Base-by-base conservation (phyloP, 2,888 invertebrate genomes). In the Anticlea derivata region DNA sequence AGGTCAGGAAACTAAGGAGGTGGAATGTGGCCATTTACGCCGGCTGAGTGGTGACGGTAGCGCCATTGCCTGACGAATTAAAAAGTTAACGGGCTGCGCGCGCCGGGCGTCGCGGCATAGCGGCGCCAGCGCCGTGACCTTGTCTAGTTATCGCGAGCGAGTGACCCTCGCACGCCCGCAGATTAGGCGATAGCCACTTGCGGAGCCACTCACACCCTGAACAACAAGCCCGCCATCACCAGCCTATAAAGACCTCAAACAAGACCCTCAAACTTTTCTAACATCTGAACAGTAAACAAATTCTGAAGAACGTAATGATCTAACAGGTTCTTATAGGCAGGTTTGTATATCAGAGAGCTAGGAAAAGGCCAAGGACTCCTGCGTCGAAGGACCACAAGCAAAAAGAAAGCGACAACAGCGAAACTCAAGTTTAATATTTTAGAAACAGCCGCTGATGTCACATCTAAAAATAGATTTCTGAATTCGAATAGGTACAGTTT, bases 111-210 rank as follows among this genome's bases (percentile, higher is more conserved):
- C 80, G 78, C 85, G 87, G 83, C 87, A 63, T 38, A 66, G 65
- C 79, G 84, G 84, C 84, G 89, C 87, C 88, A 74, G 78, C 85
- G 86, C 76, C 84, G 78, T 82, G 89, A 87, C 89, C 89, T 88
- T 89, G 87, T 82, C 85, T 83, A 78, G 77, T 85, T 86, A 86
- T 86, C 87, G 85, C 83, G 73, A 77, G 70, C 82, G 80, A 73
- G 69, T 85, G 87, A 86, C 86, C 86, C 87, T 86, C 86, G 75
- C 75, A 55, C 61, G 62, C 44, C 58, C 54, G 65, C 80, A 81
- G 81, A 86, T 85, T 86, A 85, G 80, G 74, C 69, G 77, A 73
- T 74, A 75, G 75, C 68, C 71, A 67, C 66, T 66, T 57, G 65
- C 71, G 70, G 68, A 61, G 41, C 52, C 34, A 26, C 69, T 66